These are phyloP conservation scores for Thymelicus acteon DNA, from an alignment of 2,888 invertebrate species.

Conservation along the genomic window DNA sequence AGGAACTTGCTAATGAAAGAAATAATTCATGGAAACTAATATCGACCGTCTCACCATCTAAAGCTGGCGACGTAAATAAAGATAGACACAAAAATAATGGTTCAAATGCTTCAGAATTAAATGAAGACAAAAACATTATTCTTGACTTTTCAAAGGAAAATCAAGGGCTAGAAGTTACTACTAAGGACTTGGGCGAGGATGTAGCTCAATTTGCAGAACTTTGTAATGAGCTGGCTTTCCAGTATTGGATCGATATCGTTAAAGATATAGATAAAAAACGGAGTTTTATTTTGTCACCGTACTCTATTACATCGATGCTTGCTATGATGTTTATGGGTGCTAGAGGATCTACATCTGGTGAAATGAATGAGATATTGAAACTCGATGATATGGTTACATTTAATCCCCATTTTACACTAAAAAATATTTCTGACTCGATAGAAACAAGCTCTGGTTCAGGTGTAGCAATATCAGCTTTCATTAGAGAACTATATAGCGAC, in stretches of 20 bases:
- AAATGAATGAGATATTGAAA: conserved; percentile 94
- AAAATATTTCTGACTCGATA: conserved; percentile 93
- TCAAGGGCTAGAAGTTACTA: conserved; percentile 91
- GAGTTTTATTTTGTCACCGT: conserved; percentile 93
- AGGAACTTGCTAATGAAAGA: conserved; percentile 68
- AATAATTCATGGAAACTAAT: conserved; percentile 85
- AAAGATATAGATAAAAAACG: conserved; percentile 89
- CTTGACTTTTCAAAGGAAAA: conserved; percentile 76
- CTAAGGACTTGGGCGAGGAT: conserved; percentile 89
- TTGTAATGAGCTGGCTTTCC: conserved; percentile 94
- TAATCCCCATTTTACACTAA: conserved; percentile 94
- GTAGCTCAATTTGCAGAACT: conserved; percentile 91
- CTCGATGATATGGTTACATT: conserved; percentile 95
- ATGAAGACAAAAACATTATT: conserved; percentile 66
- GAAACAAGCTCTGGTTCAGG: conserved; percentile 88
- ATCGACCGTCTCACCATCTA: conserved; percentile 82
- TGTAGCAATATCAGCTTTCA: conserved; percentile 91
- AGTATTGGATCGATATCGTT: conserved; percentile 91
- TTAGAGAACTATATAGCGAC: conserved; percentile 93
- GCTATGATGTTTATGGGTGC: conserved; percentile 96
- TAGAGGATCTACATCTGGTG: conserved; percentile 93
- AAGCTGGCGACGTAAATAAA: conserved; percentile 66
- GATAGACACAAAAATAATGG: conserved; percentile 68
- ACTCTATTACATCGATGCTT: conserved; percentile 93
- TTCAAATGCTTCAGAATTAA: conserved; percentile 53